Evolutionary conservation across 2,113 vertebrate genomes (phyloP), one percentile per base, ranked within the genome.

Genomic region (Dunckerocampus dactyliophorus): DNA sequence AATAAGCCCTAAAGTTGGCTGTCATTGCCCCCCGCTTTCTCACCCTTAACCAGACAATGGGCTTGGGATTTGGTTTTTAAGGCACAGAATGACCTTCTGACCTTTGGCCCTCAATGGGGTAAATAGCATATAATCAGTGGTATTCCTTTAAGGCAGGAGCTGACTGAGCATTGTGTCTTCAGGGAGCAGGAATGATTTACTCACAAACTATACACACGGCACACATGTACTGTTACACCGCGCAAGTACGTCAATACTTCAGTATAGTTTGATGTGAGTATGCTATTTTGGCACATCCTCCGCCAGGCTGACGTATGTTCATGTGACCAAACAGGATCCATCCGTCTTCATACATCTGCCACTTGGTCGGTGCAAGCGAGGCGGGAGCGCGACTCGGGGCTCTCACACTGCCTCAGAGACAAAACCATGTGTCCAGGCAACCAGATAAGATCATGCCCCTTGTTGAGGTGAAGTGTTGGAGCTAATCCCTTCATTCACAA

Each of bases 121-220:
- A 94, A 95, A 95, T 92, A 92, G 93, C 93, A 93, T 90, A 92
- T 93, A 95, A 95, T 94, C 94, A 95, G 93, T 93, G 93, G 94
- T 91, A 92, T 93, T 93, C 91, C 93, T 93, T 89, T 92, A 93
- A 92, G 92, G 88, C 89, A 60, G 75, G 87, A 88, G 78, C 79
- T 73, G 90, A 87, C 91, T 88, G 78, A 68, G 77, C 75, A 76
- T 84, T 87, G 88, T 80, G 69, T 81, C 63, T 42, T 67, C 65
- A 65, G 76, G 71, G 77, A 61, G 71, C 76, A 85, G 81, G 74
- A 78, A 82, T 76, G 58, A 76, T 77, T 81, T 61, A 76, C 70
- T 72, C 72, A 60, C 16, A 63, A 54, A 62, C 60, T 72, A 68
- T 57, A 21, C 19, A 37, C 0, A 21, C 39, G 58, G 64, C 42